Conservation (phyloP, 2,888 invertebrate genomes). For the Hymenopus coronatus region DNA sequence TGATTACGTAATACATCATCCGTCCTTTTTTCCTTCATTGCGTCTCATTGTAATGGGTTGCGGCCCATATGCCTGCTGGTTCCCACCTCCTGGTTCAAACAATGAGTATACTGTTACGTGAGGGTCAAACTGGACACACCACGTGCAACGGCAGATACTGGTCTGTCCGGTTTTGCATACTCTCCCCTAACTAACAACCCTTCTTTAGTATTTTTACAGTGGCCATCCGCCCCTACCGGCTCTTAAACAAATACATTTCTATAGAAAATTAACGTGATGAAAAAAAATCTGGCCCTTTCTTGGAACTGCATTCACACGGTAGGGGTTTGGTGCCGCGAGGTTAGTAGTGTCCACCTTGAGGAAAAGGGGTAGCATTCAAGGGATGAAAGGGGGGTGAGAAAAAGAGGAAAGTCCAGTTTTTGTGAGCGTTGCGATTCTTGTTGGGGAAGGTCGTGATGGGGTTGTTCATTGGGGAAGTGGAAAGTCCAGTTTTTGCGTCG, state of each 20-base stretch:
- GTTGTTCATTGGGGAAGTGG: neutral
- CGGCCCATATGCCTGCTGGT: neutral
- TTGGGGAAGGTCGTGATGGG: neutral
- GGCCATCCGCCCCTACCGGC: conserved; percentile 1
- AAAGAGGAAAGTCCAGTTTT: conserved; percentile 26
- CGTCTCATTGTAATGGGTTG: neutral
- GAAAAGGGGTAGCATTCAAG: neutral
- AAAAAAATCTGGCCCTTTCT: conserved; percentile 22
- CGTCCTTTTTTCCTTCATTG: neutral
- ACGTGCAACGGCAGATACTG: conserved; percentile 6
- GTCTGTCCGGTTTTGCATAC: conserved; percentile 23
- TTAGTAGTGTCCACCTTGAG: conserved; percentile 1
- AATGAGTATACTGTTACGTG: neutral
- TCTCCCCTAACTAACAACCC: neutral
- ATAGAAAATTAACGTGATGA: neutral
- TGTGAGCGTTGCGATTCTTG: conserved; percentile 9
- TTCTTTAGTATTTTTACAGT: neutral
- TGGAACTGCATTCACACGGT: conserved; percentile 6
- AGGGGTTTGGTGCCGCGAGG: neutral
- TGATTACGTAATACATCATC: conserved; percentile 17
- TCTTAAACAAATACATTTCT: conserved; percentile 8
- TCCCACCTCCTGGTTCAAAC: neutral
- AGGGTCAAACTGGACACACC: conserved; percentile 16
- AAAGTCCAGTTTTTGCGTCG: conserved; percentile 18
- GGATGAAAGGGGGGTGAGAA: conserved; percentile 5